Percentiles rank a stretch among this genome's conserved stretches.
Conservation (phyloP, 2,888 invertebrate genomes). For the Caradrina clavipalpis region DNA sequence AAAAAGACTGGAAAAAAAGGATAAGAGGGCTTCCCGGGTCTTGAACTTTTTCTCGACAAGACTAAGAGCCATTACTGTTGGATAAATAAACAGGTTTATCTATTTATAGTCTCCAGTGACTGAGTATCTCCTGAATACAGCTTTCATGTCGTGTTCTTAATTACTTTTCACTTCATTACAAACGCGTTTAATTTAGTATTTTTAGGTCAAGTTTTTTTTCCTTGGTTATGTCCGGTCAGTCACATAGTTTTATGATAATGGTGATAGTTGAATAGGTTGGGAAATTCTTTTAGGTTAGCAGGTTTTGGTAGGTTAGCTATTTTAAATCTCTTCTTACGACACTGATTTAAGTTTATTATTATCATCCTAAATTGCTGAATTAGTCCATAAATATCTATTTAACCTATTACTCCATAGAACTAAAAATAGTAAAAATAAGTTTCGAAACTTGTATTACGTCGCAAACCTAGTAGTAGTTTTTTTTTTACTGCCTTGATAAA, state of each 20-base stretch:
- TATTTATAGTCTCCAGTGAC: slow-evolving; percentile 37
- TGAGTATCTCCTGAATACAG: slow-evolving; percentile 36
- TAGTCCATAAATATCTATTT: too few relatives aligned
- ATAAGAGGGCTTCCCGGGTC: slow-evolving; percentile 39
- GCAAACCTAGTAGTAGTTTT: too few relatives aligned
- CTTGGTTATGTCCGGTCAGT: not conserved
- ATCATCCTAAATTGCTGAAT: too few relatives aligned
- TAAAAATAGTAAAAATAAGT: too few relatives aligned
- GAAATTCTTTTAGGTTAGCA: not conserved
- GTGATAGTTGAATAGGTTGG: not conserved
- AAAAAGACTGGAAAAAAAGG: slow-evolving; percentile 55
- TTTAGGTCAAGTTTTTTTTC: slow-evolving; percentile 27
- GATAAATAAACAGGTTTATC: slow-evolving; percentile 62
- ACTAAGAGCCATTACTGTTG: slow-evolving; percentile 52
- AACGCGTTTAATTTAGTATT: slow-evolving; percentile 11
- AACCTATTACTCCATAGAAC: too few relatives aligned
- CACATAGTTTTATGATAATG: not conserved
- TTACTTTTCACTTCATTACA: slow-evolving; percentile 44
- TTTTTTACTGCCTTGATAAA: too few relatives aligned
- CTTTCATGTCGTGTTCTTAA: slow-evolving; percentile 38
- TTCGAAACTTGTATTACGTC: too few relatives aligned
- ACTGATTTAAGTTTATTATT: too few relatives aligned
- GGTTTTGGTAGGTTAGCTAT: too few relatives aligned
- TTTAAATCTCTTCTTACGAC: not conserved
- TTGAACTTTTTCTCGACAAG: slow-evolving; percentile 53